Base-by-base conservation (phyloP, 2,797 vertebrate species). In the Parauchenoglanis punctatus region DNA sequence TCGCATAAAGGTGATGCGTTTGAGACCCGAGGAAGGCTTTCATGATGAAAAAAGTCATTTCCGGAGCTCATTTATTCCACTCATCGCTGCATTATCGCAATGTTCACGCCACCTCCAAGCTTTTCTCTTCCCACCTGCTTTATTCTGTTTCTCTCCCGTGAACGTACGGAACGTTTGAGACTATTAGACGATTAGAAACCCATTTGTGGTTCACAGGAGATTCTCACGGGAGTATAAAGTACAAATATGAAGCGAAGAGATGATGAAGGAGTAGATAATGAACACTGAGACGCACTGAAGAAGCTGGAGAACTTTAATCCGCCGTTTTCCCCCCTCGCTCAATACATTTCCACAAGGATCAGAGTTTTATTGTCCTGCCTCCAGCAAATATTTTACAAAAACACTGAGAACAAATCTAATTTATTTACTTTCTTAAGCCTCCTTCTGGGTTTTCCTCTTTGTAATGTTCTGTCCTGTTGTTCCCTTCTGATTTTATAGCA, bases 211-310 rank as follows among this genome's bases (percentile, higher is more conserved):
- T 91, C 90, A 88, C 91, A 92, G 90, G 85, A 89, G 90, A 90
- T 91, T 92, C 92, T 93, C 93, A 89, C 91, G 90, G 91, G 93
- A 94, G 92, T 89, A 89, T 68, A 92, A 93, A 93, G 92, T 92
- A 93, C 93, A 93, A 94, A 93, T 93, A 92, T 92, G 90, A 92
- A 91, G 67, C 35, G 85, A 73, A 92, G 91, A 90, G 90, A 91
- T 91, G 90, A 90, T 91, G 77, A 81, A 23, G 92, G 92, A 91
- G 88, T 87, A 87, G 91, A 93, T 95, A 95, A 96, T 95, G 94
- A 96, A 94, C 92, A 92, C 92, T 92, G 92, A 78, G 76, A 78
- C 28, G 4, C 76, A 12, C 54, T 12, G 44, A 35, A 78, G 54
- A 58, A 78, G 28, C 52, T 35, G 76, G 17, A 78, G 92, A 92